Evolutionary conservation across 2,797 vertebrate species (phyloP).

Genomic region (Lepus oiostolus): DNA sequence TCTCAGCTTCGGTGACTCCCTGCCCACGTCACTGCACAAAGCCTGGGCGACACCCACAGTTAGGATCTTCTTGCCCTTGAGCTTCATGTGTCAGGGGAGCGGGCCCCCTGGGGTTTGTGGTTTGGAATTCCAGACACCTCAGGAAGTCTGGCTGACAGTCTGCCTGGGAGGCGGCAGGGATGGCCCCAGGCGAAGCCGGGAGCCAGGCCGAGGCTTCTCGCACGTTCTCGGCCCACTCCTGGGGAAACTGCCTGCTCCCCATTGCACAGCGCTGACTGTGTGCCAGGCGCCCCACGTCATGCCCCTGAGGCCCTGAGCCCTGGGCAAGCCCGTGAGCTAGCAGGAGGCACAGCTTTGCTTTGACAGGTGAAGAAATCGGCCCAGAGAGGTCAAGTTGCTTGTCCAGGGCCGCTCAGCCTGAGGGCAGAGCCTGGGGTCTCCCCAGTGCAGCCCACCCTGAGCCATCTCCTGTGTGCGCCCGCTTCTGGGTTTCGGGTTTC

Average conservation of each 20-base stretch:
- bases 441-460: background rate
- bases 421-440: background rate
- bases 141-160: rapidly evolving
- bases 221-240: background rate
- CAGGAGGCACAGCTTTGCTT: too few relatives aligned
- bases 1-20: background rate
- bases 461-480: rapidly evolving
- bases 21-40: background rate
- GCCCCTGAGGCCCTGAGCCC: background rate
- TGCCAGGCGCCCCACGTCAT: rapidly evolving
- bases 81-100: background rate
- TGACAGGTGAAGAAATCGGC: background rate
- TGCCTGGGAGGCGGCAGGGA: background rate
- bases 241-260: background rate
- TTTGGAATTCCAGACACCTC: background rate
- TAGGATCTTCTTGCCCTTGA: background rate
- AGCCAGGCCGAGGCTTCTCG: background rate
- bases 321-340: background rate
- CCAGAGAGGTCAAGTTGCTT: background rate
- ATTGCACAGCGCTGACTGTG: background rate
- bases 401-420: too few relatives aligned
- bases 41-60: background rate
- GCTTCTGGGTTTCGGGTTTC: background rate
- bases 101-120: background rate
- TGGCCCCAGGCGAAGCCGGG: background rate